These are phyloP conservation scores for Rhopilema esculentum DNA, from an alignment of 30 jellyfish, hydroid and myxozoan genomes.

Conservation along the genomic window DNA sequence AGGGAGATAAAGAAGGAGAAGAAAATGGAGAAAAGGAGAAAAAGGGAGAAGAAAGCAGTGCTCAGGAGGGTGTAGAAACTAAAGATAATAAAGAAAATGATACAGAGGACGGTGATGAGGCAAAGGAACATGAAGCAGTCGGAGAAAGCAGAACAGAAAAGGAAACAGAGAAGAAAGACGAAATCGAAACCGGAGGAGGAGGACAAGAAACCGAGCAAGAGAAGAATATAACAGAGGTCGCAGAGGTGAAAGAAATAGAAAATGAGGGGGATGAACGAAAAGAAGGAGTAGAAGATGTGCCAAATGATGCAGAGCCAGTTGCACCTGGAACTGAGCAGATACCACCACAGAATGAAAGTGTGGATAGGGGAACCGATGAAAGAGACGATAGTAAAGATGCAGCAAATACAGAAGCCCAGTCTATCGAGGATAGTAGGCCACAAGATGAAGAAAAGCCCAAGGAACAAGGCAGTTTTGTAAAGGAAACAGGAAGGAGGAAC, in stretches of 20 bases:
- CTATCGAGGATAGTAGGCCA: neutral
- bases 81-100: neutral
- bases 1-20: neutral
- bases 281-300: neutral
- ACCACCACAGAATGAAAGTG: neutral
- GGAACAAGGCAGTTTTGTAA: neutral
- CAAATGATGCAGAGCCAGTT: neutral
- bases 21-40: neutral
- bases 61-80: neutral
- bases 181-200: constrained; percentile 4
- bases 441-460: neutral
- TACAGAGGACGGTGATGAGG: neutral
- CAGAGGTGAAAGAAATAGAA: neutral
- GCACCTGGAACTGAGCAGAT: neutral
- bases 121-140: neutral
- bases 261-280: neutral
- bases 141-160: neutral
- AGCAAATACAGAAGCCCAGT: neutral
- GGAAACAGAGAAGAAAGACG: neutral
- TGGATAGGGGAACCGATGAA: neutral
- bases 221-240: constrained; percentile 7
- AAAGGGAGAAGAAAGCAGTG: neutral
- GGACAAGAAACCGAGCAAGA: neutral
- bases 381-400: constrained; percentile 1
- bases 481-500: neutral